phyloP scores from a whole-genome alignment of 35 echinoderm and acorn worm genomes.

The Patiria miniata region DNA sequence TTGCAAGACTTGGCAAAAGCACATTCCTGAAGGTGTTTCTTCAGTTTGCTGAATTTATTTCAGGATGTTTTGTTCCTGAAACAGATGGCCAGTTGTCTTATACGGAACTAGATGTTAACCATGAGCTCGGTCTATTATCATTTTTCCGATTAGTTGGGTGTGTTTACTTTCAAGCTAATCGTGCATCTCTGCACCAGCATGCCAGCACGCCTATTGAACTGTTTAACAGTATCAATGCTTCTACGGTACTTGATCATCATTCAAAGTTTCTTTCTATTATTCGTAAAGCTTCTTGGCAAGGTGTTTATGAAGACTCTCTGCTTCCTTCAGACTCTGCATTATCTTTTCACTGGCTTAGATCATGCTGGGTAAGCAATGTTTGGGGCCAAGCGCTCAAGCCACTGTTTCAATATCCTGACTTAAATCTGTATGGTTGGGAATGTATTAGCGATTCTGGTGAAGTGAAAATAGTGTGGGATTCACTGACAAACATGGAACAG shows the following conservation, averaged over 20 bases:
- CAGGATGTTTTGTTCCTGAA: background rate
- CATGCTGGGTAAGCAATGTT: constrained; percentile 43
- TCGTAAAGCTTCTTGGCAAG: constrained; percentile 43
- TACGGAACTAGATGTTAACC: background rate
- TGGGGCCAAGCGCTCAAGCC: constrained; percentile 27
- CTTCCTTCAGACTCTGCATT: constrained; percentile 50
- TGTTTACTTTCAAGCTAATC: too few species aligned
- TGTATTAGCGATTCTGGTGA: background rate
- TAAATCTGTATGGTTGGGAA: constrained; percentile 38
- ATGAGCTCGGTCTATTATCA: constrained; percentile 15
- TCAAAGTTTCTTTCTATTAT: constrained; percentile 21
- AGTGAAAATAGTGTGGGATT: constrained; percentile 27
- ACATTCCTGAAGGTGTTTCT: constrained; percentile 36
- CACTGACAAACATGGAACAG: constrained; percentile 25
- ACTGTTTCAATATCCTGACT: constrained; percentile 18
- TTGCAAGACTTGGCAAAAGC: too few species aligned
- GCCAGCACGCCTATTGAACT: constrained; percentile 35
- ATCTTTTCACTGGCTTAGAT: too few species aligned
- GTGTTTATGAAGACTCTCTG: constrained; percentile 44
- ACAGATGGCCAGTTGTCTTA: background rate
- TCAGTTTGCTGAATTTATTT: constrained; percentile 48
- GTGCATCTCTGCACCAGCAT: constrained; percentile 27
- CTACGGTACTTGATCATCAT: constrained; percentile 24
- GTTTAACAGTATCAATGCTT: constrained; percentile 7
- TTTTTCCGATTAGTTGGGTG: constrained; percentile 53